Percentiles rank a stretch among this genome's conserved stretches.
These are phyloP conservation scores for Oreochromis niloticus DNA, from an alignment of 2,113 vertebrate species.

Conservation along the genomic window DNA sequence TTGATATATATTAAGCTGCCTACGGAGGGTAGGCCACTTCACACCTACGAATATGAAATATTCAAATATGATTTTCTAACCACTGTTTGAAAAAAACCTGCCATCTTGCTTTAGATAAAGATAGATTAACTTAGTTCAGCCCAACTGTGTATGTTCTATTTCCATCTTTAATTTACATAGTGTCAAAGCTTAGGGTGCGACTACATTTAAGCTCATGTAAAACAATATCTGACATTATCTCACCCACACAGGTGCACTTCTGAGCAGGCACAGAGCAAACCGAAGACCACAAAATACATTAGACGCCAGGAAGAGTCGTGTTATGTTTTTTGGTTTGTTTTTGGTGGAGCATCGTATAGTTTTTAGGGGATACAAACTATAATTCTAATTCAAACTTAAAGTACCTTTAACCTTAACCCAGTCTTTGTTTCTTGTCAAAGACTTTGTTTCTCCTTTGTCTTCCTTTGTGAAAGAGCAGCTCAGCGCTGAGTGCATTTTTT, in stretches of 20 bases:
- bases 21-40: not conserved
- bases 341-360: not conserved
- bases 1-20: not conserved
- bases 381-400: not conserved
- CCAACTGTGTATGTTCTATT: not conserved
- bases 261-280: not conserved
- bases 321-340: not conserved
- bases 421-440: not conserved
- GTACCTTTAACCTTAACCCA: not conserved
- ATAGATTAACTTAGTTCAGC: not conserved
- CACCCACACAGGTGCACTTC: not conserved
- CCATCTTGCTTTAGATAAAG: rapidly evolving
- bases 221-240: not conserved
- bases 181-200: not conserved
- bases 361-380: not conserved
- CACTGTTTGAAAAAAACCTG: not conserved
- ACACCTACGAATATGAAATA: not conserved
- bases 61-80: not conserved
- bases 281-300: not conserved
- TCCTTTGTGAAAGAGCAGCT: constrained; percentile 14
- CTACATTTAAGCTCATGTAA: not conserved
- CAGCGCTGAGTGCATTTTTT: constrained; percentile 32
- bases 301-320: rapidly evolving
- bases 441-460: not conserved
- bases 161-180: constrained; percentile 20